Evolutionary conservation across 2,888 invertebrate species (phyloP).

Genomic region (Aphelenchoides bicaudatus): DNA sequence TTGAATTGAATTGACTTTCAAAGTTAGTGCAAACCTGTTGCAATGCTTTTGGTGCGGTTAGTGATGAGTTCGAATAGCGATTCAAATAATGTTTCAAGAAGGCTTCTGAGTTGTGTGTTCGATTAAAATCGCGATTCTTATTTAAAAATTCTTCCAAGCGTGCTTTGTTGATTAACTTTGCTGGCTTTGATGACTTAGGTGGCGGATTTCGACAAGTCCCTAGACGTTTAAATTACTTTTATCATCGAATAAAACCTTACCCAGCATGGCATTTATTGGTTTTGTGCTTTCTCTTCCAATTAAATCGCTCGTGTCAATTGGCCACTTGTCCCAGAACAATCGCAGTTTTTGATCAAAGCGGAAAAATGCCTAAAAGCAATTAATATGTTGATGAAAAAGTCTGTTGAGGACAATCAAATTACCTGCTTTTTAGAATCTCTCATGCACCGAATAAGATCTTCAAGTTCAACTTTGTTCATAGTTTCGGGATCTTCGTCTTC

Average conservation of each 20-base stretch:
- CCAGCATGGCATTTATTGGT: slow-evolving; percentile 10
- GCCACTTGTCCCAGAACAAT: background rate
- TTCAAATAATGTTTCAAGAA: background rate
- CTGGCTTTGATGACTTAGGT: background rate
- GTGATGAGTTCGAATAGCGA: background rate
- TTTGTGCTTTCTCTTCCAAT: background rate
- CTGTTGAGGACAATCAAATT: too few relatives aligned
- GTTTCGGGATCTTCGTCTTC: background rate
- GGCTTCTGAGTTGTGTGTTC: background rate
- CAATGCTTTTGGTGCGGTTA: background rate
- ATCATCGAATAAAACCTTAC: too few relatives aligned
- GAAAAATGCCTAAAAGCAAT: background rate
- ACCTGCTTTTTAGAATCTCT: background rate
- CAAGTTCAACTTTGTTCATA: background rate
- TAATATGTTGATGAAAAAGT: background rate
- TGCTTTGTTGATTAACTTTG: too few relatives aligned
- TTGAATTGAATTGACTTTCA: background rate
- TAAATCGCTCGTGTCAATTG: background rate
- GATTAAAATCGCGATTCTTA: background rate
- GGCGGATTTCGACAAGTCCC: background rate
- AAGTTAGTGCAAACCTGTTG: background rate
- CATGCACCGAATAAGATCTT: background rate
- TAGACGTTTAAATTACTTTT: too few relatives aligned
- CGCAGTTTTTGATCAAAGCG: background rate
- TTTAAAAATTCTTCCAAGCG: background rate